A percentile compares a stretch with the other conserved stretches of the same genome.
Evolutionary conservation across 2,797 vertebrate species (phyloP).

Genomic region (Hippopotamyrus pictus): DNA sequence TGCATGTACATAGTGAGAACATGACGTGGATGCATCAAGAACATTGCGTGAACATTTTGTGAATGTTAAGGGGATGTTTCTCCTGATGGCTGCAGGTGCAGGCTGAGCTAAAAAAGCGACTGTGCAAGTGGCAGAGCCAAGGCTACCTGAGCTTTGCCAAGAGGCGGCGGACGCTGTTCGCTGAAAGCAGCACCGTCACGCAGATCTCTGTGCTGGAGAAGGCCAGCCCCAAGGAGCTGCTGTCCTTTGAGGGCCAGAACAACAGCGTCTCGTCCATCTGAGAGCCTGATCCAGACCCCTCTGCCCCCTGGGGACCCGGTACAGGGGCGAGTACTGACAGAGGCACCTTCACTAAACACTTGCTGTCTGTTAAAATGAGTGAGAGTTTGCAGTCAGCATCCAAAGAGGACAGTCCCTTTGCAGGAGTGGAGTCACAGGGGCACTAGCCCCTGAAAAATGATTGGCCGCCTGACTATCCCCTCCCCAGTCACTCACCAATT

Average conservation of each 20-base stretch:
- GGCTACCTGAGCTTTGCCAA: conserved; percentile 62
- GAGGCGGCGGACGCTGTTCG: conserved; percentile 38
- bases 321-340: not conserved
- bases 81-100: conserved; percentile 63
- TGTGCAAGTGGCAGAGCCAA: conserved; percentile 65
- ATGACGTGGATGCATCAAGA: not conserved
- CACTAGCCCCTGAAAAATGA: not conserved
- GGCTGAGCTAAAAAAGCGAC: conserved; percentile 66
- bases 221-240: conserved; percentile 49
- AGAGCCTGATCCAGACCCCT: conserved; percentile 29
- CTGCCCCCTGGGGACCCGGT: not conserved
- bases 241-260: conserved; percentile 38
- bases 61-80: not conserved
- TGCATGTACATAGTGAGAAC: not conserved
- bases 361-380: not conserved
- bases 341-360: not conserved
- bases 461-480: not conserved
- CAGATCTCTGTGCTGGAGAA: conserved; percentile 63
- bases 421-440: not conserved
- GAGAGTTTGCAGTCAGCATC: not conserved
- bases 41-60: not conserved
- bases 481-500: not conserved
- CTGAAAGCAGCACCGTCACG: conserved; percentile 46
- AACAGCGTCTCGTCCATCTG: conserved; percentile 63
- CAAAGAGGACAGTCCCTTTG: not conserved